phyloP scores from a whole-genome alignment of 2,113 vertebrate genomes.

The Electrona antarctica region DNA sequence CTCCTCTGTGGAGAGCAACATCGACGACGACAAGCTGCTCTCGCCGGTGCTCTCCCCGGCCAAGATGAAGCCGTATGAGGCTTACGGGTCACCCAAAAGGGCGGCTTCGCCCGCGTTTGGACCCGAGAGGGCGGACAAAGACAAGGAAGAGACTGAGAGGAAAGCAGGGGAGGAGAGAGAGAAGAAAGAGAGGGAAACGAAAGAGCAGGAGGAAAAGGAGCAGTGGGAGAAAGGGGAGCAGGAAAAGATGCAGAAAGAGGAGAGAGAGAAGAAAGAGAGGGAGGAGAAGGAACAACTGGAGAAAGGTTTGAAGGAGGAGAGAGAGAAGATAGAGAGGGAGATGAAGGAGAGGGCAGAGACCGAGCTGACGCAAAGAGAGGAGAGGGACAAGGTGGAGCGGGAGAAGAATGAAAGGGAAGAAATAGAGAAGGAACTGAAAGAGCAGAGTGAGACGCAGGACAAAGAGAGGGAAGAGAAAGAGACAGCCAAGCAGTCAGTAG shows the following conservation, averaged over 20 bases:
- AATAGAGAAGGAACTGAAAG: not conserved
- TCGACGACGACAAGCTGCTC: conserved; percentile 79
- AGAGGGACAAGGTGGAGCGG: conserved; percentile 14
- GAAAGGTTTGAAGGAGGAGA: not conserved
- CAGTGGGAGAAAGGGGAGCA: not conserved
- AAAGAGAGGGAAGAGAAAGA: conserved; percentile 5
- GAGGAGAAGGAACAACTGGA: conserved; percentile 3
- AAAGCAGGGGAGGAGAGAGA: conserved; percentile 9
- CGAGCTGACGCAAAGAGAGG: not conserved
- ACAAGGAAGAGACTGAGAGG: conserved; percentile 30
- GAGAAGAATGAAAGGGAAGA: not conserved
- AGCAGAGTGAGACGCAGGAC: not conserved
- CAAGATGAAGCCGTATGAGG: conserved; percentile 69
- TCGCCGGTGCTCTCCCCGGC: conserved; percentile 70
- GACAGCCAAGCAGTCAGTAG: not conserved
- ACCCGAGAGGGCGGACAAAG: conserved; percentile 32
- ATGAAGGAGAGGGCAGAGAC: not conserved
- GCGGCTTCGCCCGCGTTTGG: conserved; percentile 53
- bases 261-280: conserved; percentile 15
- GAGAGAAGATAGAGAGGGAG: not conserved
- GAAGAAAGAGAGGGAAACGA: not conserved
- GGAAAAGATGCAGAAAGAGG: conserved; percentile 6
- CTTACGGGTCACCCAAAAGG: conserved; percentile 72
- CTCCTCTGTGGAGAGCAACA: conserved; percentile 80
- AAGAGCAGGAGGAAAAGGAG: not conserved